Conservation (phyloP, 2,888 invertebrate species). For the Alentia gelatinosa region DNA sequence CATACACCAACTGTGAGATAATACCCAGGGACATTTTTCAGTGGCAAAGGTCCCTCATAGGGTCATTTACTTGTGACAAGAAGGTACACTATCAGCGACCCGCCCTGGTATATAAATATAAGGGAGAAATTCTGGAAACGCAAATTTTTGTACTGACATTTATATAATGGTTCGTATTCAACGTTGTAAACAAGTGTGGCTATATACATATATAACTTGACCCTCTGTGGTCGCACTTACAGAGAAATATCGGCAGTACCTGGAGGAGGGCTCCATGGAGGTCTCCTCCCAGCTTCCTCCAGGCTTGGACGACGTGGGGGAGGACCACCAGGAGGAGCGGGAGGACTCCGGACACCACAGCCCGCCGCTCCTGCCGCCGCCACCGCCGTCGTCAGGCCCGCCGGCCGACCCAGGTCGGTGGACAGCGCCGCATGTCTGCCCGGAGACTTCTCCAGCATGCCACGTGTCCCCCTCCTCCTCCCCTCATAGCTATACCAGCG, state of each 20-base stretch:
- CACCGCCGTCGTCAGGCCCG: neutral
- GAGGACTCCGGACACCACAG: neutral
- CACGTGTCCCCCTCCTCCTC: neutral
- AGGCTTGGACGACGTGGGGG: neutral
- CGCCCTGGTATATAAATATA: too few species aligned
- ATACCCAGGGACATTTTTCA: too few species aligned
- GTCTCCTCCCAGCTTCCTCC: neutral
- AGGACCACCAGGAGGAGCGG: neutral
- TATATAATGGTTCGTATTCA: too few species aligned
- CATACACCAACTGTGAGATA: too few species aligned
- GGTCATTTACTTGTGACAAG: too few species aligned
- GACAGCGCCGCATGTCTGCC: conserved; percentile 31
- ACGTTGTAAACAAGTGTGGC: too few species aligned
- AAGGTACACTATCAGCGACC: too few species aligned
- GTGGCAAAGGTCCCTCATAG: too few species aligned
- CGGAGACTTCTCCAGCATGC: neutral
- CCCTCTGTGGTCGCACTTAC: neutral
- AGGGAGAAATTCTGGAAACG: too few species aligned
- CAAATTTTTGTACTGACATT: too few species aligned
- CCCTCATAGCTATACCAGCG: neutral
- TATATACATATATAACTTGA: neutral
- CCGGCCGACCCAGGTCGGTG: conserved; percentile 36
- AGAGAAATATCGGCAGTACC: conserved; percentile 33
- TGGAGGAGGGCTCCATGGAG: neutral
- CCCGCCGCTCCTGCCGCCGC: conserved; percentile 1